Evolutionary conservation across 2,888 invertebrate species (phyloP).

Genomic region (Scaeva pyrastri): DNA sequence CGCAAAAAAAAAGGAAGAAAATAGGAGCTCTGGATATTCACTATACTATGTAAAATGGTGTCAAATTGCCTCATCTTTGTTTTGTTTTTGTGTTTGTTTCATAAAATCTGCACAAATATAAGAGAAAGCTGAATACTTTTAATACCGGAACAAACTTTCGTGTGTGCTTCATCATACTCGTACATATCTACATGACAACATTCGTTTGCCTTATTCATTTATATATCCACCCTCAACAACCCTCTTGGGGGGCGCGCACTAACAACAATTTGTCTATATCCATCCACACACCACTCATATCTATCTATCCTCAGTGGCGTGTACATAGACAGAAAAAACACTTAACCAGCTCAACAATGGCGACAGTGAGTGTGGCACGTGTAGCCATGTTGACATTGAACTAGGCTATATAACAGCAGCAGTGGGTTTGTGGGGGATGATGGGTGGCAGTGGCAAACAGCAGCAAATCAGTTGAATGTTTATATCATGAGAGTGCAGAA

Average conservation of each 20-base stretch:
- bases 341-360: conserved; percentile 75
- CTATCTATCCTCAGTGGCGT: conserved; percentile 26
- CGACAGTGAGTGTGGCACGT: conserved; percentile 76
- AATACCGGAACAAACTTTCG: conserved; percentile 54
- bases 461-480: conserved; percentile 27
- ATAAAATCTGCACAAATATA: conserved; percentile 16
- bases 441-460: conserved; percentile 38
- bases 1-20: not conserved
- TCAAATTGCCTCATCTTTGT: conserved; percentile 49
- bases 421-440: conserved; percentile 63
- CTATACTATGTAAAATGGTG: conserved; percentile 52
- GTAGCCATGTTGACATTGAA: conserved; percentile 75
- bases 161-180: conserved; percentile 39
- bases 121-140: conserved; percentile 29
- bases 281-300: conserved; percentile 35
- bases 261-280: conserved; percentile 43
- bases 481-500: conserved; percentile 32
- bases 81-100: conserved; percentile 2
- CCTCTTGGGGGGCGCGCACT: conserved; percentile 24
- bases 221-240: conserved; percentile 33
- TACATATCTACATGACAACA: conserved; percentile 45
- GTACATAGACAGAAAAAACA: conserved; percentile 56
- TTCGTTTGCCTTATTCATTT: conserved; percentile 38
- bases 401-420: conserved; percentile 64
- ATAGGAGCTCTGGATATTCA: conserved; percentile 34